A percentile compares a stretch with the other conserved stretches of the same genome.
Conservation (phyloP, 2,888 invertebrate genomes). For the Pseudococcus viburni region DNA sequence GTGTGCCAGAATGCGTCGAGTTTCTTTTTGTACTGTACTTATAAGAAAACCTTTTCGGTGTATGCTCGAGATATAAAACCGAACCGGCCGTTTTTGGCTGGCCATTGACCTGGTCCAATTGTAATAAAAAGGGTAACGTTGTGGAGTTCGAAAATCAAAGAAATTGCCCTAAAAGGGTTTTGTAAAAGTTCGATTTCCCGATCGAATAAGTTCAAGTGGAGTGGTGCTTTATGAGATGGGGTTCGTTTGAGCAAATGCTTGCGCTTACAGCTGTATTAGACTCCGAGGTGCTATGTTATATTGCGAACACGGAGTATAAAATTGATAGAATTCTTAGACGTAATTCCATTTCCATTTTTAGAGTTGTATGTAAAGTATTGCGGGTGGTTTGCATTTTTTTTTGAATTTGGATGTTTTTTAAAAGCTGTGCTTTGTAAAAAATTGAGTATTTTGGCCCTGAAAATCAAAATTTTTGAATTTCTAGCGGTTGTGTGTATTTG, state of each 20-base stretch:
- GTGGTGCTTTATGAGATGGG: constrained; percentile 9
- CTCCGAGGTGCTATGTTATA: not conserved
- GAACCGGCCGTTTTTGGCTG: not conserved
- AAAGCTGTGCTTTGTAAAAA: too few species aligned
- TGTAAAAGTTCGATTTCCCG: constrained; percentile 3
- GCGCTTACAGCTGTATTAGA: not conserved
- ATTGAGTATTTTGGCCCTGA: too few species aligned
- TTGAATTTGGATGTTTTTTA: too few species aligned
- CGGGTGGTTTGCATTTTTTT: too few species aligned
- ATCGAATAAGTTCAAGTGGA: constrained; percentile 24
- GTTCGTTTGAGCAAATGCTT: not conserved
- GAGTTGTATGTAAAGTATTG: too few species aligned
- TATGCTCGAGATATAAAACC: not conserved
- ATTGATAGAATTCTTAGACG: not conserved
- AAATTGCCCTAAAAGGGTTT: constrained; percentile 9
- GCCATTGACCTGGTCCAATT: constrained; percentile 3
- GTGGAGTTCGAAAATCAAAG: constrained; percentile 28
- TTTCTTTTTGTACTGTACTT: not conserved
- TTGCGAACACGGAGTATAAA: not conserved
- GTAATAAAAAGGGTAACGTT: constrained; percentile 7
- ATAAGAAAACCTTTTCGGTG: not conserved
- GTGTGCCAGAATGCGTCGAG: not conserved
- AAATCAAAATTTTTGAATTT: too few species aligned
- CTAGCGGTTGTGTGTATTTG: too few species aligned
- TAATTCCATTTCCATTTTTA: too few species aligned